Percentiles rank a stretch among this genome's conserved stretches.
These are phyloP conservation scores for Temnothorax ravouxi DNA, from an alignment of 2,888 invertebrate genomes.

Conservation along the genomic window DNA sequence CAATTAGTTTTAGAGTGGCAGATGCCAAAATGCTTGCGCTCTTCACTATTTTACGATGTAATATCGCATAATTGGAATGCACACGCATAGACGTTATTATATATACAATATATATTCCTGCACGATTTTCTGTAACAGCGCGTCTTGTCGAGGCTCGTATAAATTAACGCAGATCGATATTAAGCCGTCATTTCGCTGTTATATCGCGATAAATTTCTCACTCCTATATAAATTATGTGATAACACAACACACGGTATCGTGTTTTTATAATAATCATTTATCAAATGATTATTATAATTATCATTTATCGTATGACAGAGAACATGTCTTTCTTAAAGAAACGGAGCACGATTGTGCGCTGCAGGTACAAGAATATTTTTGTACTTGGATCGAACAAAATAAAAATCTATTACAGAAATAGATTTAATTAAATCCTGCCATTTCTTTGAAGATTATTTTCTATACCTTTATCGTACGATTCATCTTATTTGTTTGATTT, in stretches of 20 bases:
- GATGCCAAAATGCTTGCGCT: conserved; percentile 76
- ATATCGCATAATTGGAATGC: not conserved
- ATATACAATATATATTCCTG: not conserved
- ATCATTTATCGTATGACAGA: not conserved
- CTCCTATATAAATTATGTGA: not conserved
- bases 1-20: conserved; percentile 77
- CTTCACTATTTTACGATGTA: conserved; percentile 56
- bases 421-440: not conserved
- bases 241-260: not conserved
- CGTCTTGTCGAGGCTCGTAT: not conserved
- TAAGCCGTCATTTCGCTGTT: conserved; percentile 5
- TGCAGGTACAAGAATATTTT: not conserved
- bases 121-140: not conserved
- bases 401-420: not conserved
- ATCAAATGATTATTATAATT: conserved; percentile 6
- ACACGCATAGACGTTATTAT: not conserved
- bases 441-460: not conserved
- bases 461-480: not conserved
- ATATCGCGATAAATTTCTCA: conserved; percentile 1
- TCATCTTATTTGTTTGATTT: not conserved
- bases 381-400: not conserved
- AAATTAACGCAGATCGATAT: conserved; percentile 1
- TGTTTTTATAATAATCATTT: conserved; percentile 27
- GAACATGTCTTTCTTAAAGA: conserved; percentile 13
- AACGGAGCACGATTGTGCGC: not conserved